Evolutionary conservation across 1,140 invertebrate species (phyloP).

Genomic region (Eurytemora carolleeae): DNA sequence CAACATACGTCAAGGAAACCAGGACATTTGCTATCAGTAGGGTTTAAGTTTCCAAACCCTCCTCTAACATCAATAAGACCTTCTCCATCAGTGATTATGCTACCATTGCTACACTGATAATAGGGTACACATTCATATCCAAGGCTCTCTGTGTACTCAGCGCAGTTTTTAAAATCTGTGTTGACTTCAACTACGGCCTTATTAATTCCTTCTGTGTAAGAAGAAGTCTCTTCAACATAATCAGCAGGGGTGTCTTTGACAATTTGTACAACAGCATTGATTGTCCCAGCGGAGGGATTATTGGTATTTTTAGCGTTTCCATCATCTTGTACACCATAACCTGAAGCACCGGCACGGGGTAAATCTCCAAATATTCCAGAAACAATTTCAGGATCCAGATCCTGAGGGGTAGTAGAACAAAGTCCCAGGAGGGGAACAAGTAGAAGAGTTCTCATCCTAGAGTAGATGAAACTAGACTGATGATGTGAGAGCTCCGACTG

Average conservation of each 20-base stretch:
- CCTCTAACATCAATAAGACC: conserved; percentile 53
- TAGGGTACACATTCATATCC: conserved; percentile 30
- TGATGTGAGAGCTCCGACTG: too few relatives aligned
- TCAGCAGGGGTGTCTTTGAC: background rate
- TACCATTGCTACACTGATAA: conserved; percentile 42
- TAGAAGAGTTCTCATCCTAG: too few relatives aligned
- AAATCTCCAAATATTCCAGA: too few relatives aligned
- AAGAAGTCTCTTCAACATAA: background rate
- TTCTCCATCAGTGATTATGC: conserved; percentile 43
- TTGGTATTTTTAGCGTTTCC: too few relatives aligned
- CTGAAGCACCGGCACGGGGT: too few relatives aligned
- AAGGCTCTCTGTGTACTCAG: background rate
- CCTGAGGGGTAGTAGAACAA: too few relatives aligned
- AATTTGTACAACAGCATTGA: background rate
- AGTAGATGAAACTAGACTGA: too few relatives aligned
- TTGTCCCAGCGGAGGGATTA: too few relatives aligned
- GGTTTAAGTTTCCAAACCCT: background rate
- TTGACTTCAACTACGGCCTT: background rate
- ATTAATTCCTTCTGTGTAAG: background rate
- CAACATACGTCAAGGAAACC: conserved; percentile 24
- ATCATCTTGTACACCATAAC: too few relatives aligned
- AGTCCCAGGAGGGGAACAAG: too few relatives aligned
- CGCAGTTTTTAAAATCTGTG: background rate
- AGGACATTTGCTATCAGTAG: conserved; percentile 18
- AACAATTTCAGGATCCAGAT: too few relatives aligned